Conservation (phyloP, 2,113 vertebrate species). For the Phaethornis superciliosus region DNA sequence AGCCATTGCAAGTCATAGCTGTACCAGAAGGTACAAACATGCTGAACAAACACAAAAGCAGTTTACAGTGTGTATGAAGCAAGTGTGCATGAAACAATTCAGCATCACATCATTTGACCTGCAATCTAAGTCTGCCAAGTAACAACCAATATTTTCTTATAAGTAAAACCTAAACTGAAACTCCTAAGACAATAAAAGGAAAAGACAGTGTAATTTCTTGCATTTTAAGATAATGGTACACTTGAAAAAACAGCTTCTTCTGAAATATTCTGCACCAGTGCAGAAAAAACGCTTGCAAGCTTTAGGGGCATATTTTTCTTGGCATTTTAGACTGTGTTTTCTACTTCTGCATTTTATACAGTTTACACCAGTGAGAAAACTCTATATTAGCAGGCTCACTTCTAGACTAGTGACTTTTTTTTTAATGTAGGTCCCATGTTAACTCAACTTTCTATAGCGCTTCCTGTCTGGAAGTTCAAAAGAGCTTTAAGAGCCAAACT, state of each 20-base stretch:
- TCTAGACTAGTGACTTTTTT: not conserved
- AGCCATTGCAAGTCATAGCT: not conserved
- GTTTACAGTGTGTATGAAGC: not conserved
- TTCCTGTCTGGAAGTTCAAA: conserved; percentile 38
- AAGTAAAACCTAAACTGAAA: not conserved
- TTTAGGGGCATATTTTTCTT: not conserved
- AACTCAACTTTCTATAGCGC: not conserved
- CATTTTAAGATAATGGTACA: not conserved
- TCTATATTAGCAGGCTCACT: not conserved
- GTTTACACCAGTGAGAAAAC: not conserved
- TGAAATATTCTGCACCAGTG: not conserved
- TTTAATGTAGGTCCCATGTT: not conserved
- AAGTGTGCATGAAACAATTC: not conserved
- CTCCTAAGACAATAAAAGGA: not conserved
- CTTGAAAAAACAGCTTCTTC: not conserved
- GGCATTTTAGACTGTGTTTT: not conserved
- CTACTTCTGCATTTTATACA: not conserved
- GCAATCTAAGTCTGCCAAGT: not conserved
- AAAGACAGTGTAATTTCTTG: not conserved
- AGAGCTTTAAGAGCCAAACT: not conserved
- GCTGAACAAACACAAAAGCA: not conserved
- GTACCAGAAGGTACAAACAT: not conserved
- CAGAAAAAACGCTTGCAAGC: not conserved
- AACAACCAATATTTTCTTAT: not conserved
- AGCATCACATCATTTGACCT: not conserved